A percentile compares a stretch with the other conserved stretches of the same genome.
Conservation (phyloP, 1,140 invertebrate species). For the Musca domestica region DNA sequence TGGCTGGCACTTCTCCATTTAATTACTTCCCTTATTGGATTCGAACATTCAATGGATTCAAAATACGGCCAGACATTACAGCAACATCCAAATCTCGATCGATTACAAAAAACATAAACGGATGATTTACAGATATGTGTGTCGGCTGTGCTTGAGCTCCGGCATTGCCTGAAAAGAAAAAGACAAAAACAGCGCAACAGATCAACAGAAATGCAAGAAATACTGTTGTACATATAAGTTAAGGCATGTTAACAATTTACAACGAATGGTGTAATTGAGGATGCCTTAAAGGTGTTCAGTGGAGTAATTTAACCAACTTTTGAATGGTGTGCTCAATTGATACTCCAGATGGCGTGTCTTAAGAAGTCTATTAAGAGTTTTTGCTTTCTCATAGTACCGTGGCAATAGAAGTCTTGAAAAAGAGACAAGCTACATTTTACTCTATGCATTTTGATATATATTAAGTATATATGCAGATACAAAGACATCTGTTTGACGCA, state of each 20-base stretch:
- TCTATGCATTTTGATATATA: too few relatives aligned
- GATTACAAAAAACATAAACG: conserved; percentile 80
- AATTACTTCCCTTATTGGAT: conserved; percentile 57
- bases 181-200: conserved; percentile 22
- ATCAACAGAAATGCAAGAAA: background rate
- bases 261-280: background rate
- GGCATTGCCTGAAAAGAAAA: conserved; percentile 42
- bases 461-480: too few relatives aligned
- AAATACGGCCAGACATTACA: conserved; percentile 75
- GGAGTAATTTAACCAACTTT: background rate
- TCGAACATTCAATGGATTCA: conserved; percentile 76
- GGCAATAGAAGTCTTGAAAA: too few relatives aligned
- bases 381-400: too few relatives aligned
- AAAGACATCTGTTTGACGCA: too few relatives aligned
- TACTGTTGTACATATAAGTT: conserved; percentile 22
- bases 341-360: background rate
- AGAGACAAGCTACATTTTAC: too few relatives aligned
- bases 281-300: background rate
- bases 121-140: conserved; percentile 71
- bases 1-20: background rate
- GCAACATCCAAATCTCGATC: conserved; percentile 72
- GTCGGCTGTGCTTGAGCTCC: conserved; percentile 57
- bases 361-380: background rate
- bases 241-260: conserved; percentile 17
- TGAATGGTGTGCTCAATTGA: background rate